These are phyloP conservation scores for Scaptomyza reducta DNA, from an alignment of 2,888 invertebrate species.

Conservation along the genomic window DNA sequence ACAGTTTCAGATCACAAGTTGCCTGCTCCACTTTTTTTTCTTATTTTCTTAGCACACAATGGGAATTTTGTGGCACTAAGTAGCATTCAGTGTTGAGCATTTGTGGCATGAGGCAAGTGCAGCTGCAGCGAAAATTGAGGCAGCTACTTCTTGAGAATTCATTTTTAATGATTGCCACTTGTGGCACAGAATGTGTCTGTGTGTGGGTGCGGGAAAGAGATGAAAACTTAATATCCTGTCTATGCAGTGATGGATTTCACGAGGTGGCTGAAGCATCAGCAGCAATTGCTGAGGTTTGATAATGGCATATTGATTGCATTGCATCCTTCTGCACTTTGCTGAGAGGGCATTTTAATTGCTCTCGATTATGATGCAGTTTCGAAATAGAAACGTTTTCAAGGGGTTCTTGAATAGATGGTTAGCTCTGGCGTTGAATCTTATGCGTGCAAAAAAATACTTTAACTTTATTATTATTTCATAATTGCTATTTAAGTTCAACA, in stretches of 20 bases:
- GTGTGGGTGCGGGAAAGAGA: neutral
- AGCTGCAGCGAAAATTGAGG: conserved; percentile 23
- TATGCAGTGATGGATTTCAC: conserved; percentile 22
- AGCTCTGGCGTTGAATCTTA: neutral
- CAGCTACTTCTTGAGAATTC: conserved; percentile 48
- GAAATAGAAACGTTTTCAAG: conserved; percentile 20
- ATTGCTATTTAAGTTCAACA: too few relatives aligned
- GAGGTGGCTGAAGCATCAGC: conserved; percentile 12
- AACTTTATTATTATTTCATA: too few relatives aligned
- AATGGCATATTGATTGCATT: conserved; percentile 49
- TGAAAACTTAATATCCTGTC: conserved; percentile 19
- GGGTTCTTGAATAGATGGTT: neutral
- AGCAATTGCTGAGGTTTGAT: conserved; percentile 24
- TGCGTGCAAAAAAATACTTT: too few relatives aligned
- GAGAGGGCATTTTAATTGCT: conserved; percentile 17
- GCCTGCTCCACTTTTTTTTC: conserved; percentile 11
- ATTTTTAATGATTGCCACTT: conserved; percentile 62
- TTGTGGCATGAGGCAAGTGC: conserved; percentile 30
- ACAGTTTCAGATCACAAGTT: conserved; percentile 37
- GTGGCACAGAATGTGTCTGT: conserved; percentile 31
- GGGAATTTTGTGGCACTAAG: conserved; percentile 42
- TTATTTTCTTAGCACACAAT: conserved; percentile 26
- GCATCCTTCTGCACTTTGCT: conserved; percentile 5
- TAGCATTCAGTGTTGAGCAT: conserved; percentile 53
- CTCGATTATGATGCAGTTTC: conserved; percentile 31